Evolutionary conservation across 2,113 vertebrate genomes (phyloP), one percentile per base, ranked within the genome.

Genomic region (Ancistrus triradiatus): DNA sequence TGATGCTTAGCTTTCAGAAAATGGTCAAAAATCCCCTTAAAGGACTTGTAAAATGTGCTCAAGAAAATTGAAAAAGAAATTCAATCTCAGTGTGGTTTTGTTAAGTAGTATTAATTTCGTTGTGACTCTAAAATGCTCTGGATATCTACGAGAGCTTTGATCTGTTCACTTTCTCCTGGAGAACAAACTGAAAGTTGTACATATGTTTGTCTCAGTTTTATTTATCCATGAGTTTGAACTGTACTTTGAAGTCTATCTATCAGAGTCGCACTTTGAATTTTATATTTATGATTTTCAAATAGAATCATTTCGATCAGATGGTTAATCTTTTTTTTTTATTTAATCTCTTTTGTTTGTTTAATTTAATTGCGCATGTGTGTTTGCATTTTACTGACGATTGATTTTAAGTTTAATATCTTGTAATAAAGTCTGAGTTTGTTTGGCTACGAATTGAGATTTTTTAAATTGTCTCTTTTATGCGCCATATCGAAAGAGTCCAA

Each of bases 341-440:
- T 63, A 57, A 52, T 66, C 25, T 63, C 64, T 22, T 49, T 47
- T 64, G 67, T 42, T 52, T 35, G 22, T 47, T 72, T 67, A 63
- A 70, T 73, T 76, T 70, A 76, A 70, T 68, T 63, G 64, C 66
- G 70, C 66, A 37, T 47, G 48, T 62, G 62, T 52, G 82, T 87
- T 83, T 87, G 86, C 89, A 88, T 87, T 37, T 91, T 91, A 85
- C 88, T 89, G 90, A 85, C 86, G 90, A 89, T 91, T 89, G 88
- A 90, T 77, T 91, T 90, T 68, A 47, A 31, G 60, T 53, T 63
- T 66, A 43, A 71, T 50, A 53, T 53, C 75, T 74, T 24, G 28
- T 52, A 79, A 77, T 77, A 77, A 77, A 79, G 72, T 76, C 77
- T 70, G 47, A 68, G 53, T 70, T 72, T 56, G 50, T 67, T 72